Base-by-base conservation (phyloP, 1,140 invertebrate genomes). In the Battus philenor region DNA sequence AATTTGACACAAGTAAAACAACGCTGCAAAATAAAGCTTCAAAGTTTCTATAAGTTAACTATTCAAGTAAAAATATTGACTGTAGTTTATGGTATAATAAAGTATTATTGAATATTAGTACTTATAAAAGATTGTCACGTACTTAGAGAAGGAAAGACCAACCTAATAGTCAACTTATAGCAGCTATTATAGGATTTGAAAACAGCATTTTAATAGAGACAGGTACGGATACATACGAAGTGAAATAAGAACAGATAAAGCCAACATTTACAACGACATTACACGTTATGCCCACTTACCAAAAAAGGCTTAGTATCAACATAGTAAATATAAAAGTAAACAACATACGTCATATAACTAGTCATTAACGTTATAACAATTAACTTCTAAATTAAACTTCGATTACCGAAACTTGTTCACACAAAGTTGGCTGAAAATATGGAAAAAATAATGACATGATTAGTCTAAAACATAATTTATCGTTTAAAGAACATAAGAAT, bases 371-470 rank as follows among this genome's bases (percentile, higher is more conserved):
- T 87, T 80, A 59, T 87, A 86, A 85, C 67, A 68, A 69, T 56
- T 72, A 72, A 81, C 72, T 75, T 68, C 71, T 73, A 81, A 77
- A 75, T 71, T 64, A 79, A 72, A 72, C 72, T 70, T 66, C 72
- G 68, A 67, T 76, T 75, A 76, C 69, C 70, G 63, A 76, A 76
- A 70, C 68, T 87, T 88, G 88, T 88, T 90, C 90, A 91, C 90
- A 91, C 89, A 90, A 91, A 90, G 89, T 91, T 90, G 87, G 88
- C 90, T 91, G 90, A 73, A 90, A 85, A 87, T 81, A 74, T 74
- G 78, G 77, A 83, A 74, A 75, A 77, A 72, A 79, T 60, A 64
- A 74, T 71, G 52, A 44, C 44, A 74, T 79, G 68, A 61, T 84
- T 82, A 80, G 63, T 76, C 70, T 85, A 78, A 74, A 52, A 68